Conservation (phyloP, 2,113 vertebrate species). For the Delphinus delphis region DNA sequence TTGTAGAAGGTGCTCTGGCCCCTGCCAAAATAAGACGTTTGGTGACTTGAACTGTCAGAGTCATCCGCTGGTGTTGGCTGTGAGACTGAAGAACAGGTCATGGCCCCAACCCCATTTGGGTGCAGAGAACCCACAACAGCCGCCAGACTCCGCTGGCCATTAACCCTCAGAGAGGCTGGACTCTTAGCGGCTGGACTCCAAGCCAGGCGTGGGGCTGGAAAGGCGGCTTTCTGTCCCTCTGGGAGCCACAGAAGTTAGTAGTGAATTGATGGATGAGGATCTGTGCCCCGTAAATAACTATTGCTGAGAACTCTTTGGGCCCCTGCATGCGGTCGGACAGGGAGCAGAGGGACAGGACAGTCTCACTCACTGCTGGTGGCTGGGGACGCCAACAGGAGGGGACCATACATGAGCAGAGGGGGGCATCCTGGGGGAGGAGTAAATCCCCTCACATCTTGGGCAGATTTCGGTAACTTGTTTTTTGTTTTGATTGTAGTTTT, state of each 20-base stretch:
- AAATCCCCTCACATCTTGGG: not conserved
- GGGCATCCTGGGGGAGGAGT: rapidly evolving
- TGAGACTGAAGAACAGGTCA: not conserved
- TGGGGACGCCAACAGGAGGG: not conserved
- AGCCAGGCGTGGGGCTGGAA: not conserved
- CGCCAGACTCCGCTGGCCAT: not conserved
- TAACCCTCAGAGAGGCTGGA: not conserved
- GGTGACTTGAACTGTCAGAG: not conserved
- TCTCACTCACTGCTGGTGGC: not conserved
- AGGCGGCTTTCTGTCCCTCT: not conserved
- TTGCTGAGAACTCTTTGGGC: not conserved
- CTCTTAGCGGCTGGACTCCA: too few relatives aligned
- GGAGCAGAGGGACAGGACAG: not conserved
- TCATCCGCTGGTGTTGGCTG: not conserved
- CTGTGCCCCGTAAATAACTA: not conserved
- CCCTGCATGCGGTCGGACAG: not conserved
- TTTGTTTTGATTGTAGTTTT: not conserved
- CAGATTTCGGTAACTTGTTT: not conserved
- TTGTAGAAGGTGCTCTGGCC: not conserved
- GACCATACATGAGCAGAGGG: too few relatives aligned
- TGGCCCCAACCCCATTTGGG: not conserved
- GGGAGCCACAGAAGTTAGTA: not conserved
- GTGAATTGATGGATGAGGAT: not conserved
- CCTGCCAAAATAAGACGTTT: not conserved
- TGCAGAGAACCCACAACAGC: not conserved